Percentiles rank a stretch among this genome's conserved stretches.
phyloP scores from a whole-genome alignment of 2,797 vertebrate species.

The Coluber constrictor region DNA sequence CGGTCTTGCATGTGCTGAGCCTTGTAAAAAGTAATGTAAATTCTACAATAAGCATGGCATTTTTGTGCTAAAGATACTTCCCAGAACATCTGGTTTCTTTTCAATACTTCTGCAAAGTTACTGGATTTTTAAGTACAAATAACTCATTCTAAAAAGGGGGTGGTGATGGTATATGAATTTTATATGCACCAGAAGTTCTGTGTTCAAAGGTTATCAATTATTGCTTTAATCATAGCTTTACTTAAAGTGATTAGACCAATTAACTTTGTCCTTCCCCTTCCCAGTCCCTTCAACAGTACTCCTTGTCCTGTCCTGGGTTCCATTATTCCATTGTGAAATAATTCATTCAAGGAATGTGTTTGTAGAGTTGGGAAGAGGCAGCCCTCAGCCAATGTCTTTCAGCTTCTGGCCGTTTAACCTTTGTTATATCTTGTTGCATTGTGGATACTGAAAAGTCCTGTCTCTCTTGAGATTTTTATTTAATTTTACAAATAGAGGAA shows the following conservation, averaged over 20 bases:
- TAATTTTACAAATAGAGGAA: slow-evolving; percentile 43
- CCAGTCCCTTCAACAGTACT: background rate
- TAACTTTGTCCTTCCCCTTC: background rate
- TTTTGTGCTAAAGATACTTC: rapidly evolving
- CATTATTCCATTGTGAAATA: slow-evolving; percentile 5
- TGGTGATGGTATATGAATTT: background rate
- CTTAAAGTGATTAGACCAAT: slow-evolving; percentile 7
- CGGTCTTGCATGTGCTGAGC: background rate
- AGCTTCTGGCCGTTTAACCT: slow-evolving; percentile 5
- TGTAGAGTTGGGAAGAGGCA: background rate
- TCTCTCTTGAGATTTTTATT: slow-evolving; percentile 30
- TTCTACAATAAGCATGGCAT: slow-evolving; percentile 18
- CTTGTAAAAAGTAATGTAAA: background rate
- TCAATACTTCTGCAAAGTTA: background rate
- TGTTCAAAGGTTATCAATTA: background rate
- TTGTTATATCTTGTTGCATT: background rate
- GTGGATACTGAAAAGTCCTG: slow-evolving; percentile 44
- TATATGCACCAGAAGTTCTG: background rate
- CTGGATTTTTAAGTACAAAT: background rate
- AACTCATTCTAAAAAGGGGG: rapidly evolving
- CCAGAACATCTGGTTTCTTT: background rate
- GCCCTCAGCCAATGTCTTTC: background rate
- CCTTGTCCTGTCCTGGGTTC: slow-evolving; percentile 30
- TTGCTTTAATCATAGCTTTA: background rate
- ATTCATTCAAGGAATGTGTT: background rate